A percentile compares a stretch with the other conserved stretches of the same genome.
Evolutionary conservation across 1,140 invertebrate species (phyloP).

Genomic region (Goniozus legneri): DNA sequence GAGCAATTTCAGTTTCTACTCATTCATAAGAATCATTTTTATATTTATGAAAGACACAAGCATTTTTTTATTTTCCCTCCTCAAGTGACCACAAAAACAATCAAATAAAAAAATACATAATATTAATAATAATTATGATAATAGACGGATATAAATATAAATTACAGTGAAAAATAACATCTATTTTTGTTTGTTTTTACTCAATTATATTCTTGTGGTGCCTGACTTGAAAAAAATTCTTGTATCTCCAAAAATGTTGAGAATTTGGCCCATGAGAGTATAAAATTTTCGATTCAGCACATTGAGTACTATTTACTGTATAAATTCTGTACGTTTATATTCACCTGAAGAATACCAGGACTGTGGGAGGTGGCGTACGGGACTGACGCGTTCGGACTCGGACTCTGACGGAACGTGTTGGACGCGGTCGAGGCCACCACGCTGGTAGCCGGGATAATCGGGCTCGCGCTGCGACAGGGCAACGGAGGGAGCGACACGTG

Average conservation of each 20-base stretch:
- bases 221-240: too few relatives aligned
- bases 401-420: constrained; percentile 38
- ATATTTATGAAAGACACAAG: background rate
- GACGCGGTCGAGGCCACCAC: constrained; percentile 39
- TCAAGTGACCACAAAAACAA: too few relatives aligned
- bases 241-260: background rate
- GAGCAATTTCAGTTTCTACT: too few relatives aligned
- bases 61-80: background rate
- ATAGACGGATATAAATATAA: too few relatives aligned
- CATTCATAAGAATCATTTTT: background rate
- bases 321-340: too few relatives aligned
- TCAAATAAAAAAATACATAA: too few relatives aligned
- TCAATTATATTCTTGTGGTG: too few relatives aligned
- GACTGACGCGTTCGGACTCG: constrained; percentile 38
- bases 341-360: constrained; percentile 47
- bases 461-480: constrained; percentile 44
- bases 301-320: too few relatives aligned
- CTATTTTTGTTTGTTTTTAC: too few relatives aligned
- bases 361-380: constrained; percentile 43
- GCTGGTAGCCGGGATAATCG: constrained; percentile 42
- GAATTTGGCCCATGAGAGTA: background rate
- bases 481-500: constrained; percentile 41
- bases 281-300: too few relatives aligned
- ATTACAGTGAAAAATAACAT: too few relatives aligned
- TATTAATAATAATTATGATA: too few relatives aligned